Conservation (phyloP, 2,113 vertebrate species). For the Glareola pratincola region DNA sequence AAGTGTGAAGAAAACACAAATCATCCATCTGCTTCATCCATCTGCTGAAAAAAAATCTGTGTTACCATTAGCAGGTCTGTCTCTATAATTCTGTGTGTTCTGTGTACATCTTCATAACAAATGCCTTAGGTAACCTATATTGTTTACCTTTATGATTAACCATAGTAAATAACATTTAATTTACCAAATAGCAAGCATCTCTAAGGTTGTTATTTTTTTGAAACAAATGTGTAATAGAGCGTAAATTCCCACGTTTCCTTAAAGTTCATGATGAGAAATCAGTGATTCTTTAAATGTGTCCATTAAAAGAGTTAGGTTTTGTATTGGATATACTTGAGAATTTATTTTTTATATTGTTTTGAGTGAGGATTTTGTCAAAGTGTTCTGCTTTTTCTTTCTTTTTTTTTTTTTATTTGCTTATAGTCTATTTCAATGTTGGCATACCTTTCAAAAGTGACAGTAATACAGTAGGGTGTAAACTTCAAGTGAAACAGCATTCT, state of each 20-base stretch:
- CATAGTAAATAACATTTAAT: neutral
- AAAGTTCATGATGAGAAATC: neutral
- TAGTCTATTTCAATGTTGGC: neutral
- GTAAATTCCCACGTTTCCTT: neutral
- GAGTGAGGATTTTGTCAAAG: neutral
- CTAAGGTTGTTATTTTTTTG: neutral
- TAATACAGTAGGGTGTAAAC: neutral
- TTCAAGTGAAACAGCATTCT: neutral
- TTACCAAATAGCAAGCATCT: neutral
- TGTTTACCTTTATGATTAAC: neutral
- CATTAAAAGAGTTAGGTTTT: neutral
- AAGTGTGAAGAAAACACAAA: slow-evolving; percentile 29
- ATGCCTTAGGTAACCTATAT: neutral
- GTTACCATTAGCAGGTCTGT: neutral
- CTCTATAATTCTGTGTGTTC: neutral
- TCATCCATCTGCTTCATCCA: neutral
- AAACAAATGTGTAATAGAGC: neutral
- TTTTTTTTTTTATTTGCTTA: neutral
- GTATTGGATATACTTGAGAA: neutral
- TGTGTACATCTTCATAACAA: neutral
- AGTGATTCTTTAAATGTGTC: neutral
- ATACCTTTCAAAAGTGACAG: neutral
- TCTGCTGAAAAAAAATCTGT: neutral
- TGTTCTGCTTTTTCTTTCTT: neutral
- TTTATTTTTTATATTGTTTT: neutral